phyloP scores from a whole-genome alignment of 2,797 vertebrate species.

The Lerista edwardsae region DNA sequence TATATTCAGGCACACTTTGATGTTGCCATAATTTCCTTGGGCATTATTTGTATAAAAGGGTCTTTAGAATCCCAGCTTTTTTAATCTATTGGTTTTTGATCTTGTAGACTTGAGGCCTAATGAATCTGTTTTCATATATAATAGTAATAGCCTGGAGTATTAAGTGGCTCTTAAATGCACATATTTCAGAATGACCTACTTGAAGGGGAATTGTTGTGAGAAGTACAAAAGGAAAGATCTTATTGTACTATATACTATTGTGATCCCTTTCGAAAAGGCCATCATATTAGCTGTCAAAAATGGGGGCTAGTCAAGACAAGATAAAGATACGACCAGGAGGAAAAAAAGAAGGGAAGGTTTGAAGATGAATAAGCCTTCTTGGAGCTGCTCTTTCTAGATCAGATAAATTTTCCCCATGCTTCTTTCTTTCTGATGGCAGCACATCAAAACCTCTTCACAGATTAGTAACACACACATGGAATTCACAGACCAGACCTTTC shows the following conservation, averaged over 20 bases:
- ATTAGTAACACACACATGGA: constrained; percentile 25
- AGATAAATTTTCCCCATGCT: constrained; percentile 70
- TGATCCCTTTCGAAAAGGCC: constrained; percentile 31
- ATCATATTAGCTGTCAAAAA: constrained; percentile 57
- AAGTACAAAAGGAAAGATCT: constrained; percentile 32
- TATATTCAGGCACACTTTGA: constrained; percentile 6
- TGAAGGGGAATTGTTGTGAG: constrained; percentile 2
- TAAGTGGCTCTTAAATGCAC: constrained; percentile 27
- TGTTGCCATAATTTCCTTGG: background rate
- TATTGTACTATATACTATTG: constrained; percentile 39
- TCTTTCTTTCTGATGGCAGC: constrained; percentile 34
- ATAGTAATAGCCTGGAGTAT: constrained; percentile 29
- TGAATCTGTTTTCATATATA: constrained; percentile 22
- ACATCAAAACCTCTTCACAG: constrained; percentile 62
- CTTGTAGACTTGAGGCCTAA: background rate
- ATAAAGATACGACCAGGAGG: constrained; percentile 54
- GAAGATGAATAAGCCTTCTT: constrained; percentile 65
- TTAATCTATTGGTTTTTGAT: constrained; percentile 22
- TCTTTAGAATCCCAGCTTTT: constrained; percentile 14
- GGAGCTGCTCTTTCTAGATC: constrained; percentile 75
- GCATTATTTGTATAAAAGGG: constrained; percentile 32
- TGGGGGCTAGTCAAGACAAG: constrained; percentile 42
- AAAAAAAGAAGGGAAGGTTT: constrained; percentile 32
- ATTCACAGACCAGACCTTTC: constrained; percentile 32
- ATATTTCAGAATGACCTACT: constrained; percentile 45